Percentiles rank a stretch among this genome's conserved stretches.
phyloP scores from a whole-genome alignment of 2,888 invertebrate genomes.

The Eilema depressum region DNA sequence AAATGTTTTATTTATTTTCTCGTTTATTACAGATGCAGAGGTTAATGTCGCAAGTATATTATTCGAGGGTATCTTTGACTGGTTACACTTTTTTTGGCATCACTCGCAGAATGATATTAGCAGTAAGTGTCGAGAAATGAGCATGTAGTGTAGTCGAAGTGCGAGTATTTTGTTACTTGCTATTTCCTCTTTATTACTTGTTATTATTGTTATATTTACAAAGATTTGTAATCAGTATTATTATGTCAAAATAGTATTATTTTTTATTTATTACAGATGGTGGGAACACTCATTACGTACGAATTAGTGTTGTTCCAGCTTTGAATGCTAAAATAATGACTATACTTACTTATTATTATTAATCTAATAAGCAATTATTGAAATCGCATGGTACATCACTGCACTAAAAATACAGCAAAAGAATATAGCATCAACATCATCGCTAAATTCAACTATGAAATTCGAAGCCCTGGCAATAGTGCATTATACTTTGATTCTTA shows the following conservation, averaged over 20 bases:
- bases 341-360: not conserved
- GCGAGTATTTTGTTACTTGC: too few species aligned
- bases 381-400: not conserved
- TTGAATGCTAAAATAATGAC: not conserved
- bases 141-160: not conserved
- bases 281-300: slow-evolving; percentile 17
- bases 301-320: slow-evolving; percentile 24
- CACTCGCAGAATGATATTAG: slow-evolving; percentile 14
- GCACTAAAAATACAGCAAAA: not conserved
- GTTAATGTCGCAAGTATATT: slow-evolving; percentile 19
- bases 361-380: not conserved
- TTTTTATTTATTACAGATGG: slow-evolving; percentile 19
- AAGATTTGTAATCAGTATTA: too few species aligned
- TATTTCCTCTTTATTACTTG: too few species aligned
- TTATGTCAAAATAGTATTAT: too few species aligned
- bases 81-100: slow-evolving; percentile 14
- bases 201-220: too few species aligned
- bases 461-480: not conserved
- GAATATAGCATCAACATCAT: not conserved
- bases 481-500: not conserved
- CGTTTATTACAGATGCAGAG: slow-evolving; percentile 20
- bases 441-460: not conserved
- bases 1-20: too few species aligned
- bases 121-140: slow-evolving; percentile 11
- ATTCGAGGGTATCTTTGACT: slow-evolving; percentile 20